Evolutionary conservation across 2,888 invertebrate species (phyloP).

Genomic region (Sepiola atlantica): DNA sequence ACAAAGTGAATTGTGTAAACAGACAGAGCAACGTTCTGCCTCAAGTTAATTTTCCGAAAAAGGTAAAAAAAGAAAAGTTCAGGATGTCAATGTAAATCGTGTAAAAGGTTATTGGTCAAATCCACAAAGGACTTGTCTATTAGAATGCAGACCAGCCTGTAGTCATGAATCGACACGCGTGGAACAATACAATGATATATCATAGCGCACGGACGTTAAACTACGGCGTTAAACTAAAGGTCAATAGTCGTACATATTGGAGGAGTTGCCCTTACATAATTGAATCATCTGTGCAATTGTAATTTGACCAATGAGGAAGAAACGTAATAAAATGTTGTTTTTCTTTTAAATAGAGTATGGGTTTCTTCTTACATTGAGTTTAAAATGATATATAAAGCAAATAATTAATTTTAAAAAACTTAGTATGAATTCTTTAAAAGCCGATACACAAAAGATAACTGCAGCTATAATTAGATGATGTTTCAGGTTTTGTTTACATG

Average conservation of each 20-base stretch:
- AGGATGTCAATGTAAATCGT: background rate
- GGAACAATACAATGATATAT: background rate
- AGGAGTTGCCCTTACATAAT: background rate
- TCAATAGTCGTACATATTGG: background rate
- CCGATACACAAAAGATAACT: too few relatives aligned
- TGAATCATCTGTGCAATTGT: constrained; percentile 32
- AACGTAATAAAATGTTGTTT: background rate
- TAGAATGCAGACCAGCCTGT: background rate
- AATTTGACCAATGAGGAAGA: background rate
- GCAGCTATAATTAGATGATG: too few relatives aligned
- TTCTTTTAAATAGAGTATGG: background rate
- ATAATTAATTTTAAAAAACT: too few relatives aligned
- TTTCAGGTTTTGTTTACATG: too few relatives aligned
- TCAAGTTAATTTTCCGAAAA: background rate
- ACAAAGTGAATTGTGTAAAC: background rate
- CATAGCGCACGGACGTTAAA: background rate
- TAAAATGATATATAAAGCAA: too few relatives aligned
- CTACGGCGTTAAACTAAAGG: background rate
- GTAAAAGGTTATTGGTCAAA: constrained; percentile 18
- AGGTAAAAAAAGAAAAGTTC: background rate
- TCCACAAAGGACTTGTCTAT: background rate
- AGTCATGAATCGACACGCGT: background rate
- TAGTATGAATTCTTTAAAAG: too few relatives aligned
- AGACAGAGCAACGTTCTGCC: background rate
- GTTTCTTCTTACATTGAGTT: too few relatives aligned